Evolutionary conservation across 2,888 invertebrate species (phyloP), one percentile per base, ranked within the genome.

Genomic region (Leptarthrus brevirostris): DNA sequence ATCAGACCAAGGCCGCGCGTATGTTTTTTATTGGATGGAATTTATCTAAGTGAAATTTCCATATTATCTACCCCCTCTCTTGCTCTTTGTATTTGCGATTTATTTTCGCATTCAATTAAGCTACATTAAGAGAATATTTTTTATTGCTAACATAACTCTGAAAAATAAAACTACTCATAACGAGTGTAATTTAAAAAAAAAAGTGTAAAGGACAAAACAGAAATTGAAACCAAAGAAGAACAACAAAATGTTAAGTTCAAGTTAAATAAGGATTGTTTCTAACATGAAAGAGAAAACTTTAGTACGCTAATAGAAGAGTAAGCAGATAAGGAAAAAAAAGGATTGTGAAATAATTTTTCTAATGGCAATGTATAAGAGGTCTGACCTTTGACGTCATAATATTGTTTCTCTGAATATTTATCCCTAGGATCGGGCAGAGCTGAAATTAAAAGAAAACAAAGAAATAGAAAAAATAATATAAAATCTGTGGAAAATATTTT

Each of bases 351-450:
- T 12, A 69, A 14, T 70, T 4, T 52, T 30, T 52, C 10, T 70
- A 14, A 53, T 70, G 52, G 14, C 12, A 26, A 61, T 26, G 14
- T 70, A 22, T 72, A 53, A 71, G 14, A 69, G 69, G 26, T 76
- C 80, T 79, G 79, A 83, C 83, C 83, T 83, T 84, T 83, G 61
- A 80, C 78, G 75, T 83, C 81, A 77, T 81, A 82, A 78, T 80
- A 82, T 73, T 80, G 79, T 75, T 80, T 80, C 69, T 83, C 81
- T 74, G 81, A 81, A 77, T 80, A 81, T 78, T 79, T 80, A 75
- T 81, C 81, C 76, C 78, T 80, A 75, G 80, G 78, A 77, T 84
- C 83, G 77, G 79, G 79, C 77, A 81, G 80, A 76, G 81, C 84
- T 83, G 80, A 72, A 82, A 81, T 77, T 75, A 78, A 78, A 79